A percentile compares a stretch with the other conserved stretches of the same genome.
These are phyloP conservation scores for Dicranocentrus wangi DNA, from an alignment of 2,888 invertebrate genomes.

Conservation along the genomic window DNA sequence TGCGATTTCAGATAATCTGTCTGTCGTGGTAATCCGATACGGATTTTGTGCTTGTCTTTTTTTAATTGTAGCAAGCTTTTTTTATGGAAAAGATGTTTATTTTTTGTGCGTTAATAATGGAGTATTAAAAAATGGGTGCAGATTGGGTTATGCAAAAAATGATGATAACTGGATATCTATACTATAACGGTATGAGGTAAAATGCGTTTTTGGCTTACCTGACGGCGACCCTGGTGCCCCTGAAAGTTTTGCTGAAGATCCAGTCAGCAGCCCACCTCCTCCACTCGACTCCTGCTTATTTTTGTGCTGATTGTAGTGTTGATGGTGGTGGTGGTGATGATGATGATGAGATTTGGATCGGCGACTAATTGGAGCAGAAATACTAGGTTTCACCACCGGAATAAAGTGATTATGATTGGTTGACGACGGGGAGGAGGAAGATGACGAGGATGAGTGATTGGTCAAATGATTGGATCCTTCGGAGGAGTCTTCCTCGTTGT, in stretches of 20 bases:
- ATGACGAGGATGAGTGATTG: conserved; percentile 51
- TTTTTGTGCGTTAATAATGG: too few species aligned
- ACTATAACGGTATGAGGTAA: too few species aligned
- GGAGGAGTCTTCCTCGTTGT: conserved; percentile 44
- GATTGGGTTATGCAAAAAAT: too few species aligned
- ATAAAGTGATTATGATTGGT: conserved; percentile 70
- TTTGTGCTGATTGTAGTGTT: conserved; percentile 53
- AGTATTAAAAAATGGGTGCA: too few species aligned
- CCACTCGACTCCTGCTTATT: conserved; percentile 34
- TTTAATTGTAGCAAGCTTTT: too few species aligned
- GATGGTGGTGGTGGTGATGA: conserved; percentile 63
- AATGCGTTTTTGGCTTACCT: conserved; percentile 54
- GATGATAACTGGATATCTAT: too few species aligned
- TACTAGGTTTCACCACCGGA: conserved; percentile 71
- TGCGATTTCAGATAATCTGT: too few species aligned
- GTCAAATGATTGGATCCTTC: conserved; percentile 57
- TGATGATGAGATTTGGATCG: conserved; percentile 70
- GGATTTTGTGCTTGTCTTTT: too few species aligned
- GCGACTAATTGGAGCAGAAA: conserved; percentile 72
- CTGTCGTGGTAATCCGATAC: too few species aligned
- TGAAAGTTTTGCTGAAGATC: conserved; percentile 31
- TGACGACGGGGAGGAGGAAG: conserved; percentile 34
- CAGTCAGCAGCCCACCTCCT: too few species aligned
- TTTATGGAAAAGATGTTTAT: too few species aligned
- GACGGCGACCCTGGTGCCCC: conserved; percentile 58